Evolutionary conservation across 2,113 vertebrate species (phyloP), one percentile per base, ranked within the genome.

Genomic region (Malurus elegans): DNA sequence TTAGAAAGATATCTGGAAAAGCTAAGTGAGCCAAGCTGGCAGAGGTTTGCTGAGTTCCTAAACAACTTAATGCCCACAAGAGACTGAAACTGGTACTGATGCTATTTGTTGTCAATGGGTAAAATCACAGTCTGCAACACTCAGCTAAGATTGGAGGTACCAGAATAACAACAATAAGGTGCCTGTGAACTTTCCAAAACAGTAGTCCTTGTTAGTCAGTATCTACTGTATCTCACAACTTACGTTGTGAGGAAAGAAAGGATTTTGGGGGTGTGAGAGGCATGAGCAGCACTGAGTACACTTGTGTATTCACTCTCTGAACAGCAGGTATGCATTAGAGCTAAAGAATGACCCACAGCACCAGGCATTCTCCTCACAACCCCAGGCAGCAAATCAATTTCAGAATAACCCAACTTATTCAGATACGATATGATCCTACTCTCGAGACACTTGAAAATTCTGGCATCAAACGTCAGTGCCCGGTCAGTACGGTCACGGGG

Each of bases 401-500:
- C 69, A 71, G 57, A 91, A 56, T 25, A 84, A 81, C 8, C 6
- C 31, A 81, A 7, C 4, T 78, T 58, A 60, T 32, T 81, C 44
- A 64, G 44, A 44, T 79, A 25, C 18, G 51, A 7, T 28, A 74
- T 19, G 15, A 81, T 36, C 12, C 32, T 73, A 25, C 31, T 80
- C 60, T 64, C 4, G 1, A 92, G 60, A 56, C 42, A 74, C 26
- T 78, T 44, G 34, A 47, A 62, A 94, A 74, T 62, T 62, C 44
- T 54, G 67, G 23, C 28, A 20, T 14, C 0, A 45, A 51, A 34
- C 28, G 26, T 61, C 9, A 81, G 38, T 2, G 42, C 34, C 10
- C 1, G 3, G 51, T 54, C 76, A 38, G 2, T 40, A 58, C 0
- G 0, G 75, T 34, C 23, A 53, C 0, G 3, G 31, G 45, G n/a